phyloP scores from a whole-genome alignment of 2,797 vertebrate species.

The Galago senegalensis region DNA sequence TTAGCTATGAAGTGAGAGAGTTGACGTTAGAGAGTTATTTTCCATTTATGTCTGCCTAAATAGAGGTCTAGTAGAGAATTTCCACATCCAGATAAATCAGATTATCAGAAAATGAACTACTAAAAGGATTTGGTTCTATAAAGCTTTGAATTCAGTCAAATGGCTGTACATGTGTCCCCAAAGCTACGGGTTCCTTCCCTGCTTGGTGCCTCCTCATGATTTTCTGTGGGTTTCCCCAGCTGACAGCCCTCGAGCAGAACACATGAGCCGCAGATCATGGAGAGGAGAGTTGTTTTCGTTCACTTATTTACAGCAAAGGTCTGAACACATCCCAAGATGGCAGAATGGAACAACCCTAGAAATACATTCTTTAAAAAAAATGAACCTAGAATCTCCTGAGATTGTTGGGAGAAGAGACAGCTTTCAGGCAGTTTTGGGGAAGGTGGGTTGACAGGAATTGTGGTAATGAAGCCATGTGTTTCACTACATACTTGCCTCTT shows the following conservation, averaged over 20 bases:
- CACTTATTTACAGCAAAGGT: not conserved
- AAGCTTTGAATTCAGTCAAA: not conserved
- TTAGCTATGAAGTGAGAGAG: not conserved
- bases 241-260: not conserved
- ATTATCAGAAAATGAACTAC: not conserved
- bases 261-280: not conserved
- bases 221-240: not conserved
- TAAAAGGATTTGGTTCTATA: not conserved
- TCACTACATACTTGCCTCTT: not conserved
- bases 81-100: not conserved
- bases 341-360: conserved; percentile 7
- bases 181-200: not conserved
- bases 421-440: not conserved
- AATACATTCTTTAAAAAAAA: not conserved
- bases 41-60: not conserved
- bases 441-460: not conserved
- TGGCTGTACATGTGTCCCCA: too few relatives aligned
- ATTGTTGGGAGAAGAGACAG: not conserved
- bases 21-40: conserved; percentile 6
- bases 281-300: not conserved
- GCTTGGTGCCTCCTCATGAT: not conserved
- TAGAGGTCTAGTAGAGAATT: conserved; percentile 8
- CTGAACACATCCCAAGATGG: not conserved
- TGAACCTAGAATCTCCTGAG: not conserved
- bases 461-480: not conserved